Evolutionary conservation across 2,888 invertebrate species (phyloP).

Genomic region (Sphinx pinastri): DNA sequence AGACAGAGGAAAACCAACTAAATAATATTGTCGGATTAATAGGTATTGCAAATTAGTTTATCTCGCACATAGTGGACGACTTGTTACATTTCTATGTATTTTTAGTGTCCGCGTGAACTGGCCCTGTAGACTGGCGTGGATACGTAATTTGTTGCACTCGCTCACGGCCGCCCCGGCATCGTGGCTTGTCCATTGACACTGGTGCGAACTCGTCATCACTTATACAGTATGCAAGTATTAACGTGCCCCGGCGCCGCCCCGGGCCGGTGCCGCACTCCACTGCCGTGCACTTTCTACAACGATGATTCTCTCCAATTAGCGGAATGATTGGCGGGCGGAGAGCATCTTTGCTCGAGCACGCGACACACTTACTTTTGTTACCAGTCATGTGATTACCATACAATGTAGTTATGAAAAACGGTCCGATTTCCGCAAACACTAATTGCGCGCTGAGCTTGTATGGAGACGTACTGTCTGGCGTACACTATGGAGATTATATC

Average conservation of each 20-base stretch:
- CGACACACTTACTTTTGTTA: slow-evolving; percentile 77
- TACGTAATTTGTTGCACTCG: slow-evolving; percentile 71
- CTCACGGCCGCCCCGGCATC: slow-evolving; percentile 36
- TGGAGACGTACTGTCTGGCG: slow-evolving; percentile 11
- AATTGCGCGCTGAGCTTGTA: neutral
- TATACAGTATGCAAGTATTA: slow-evolving; percentile 32
- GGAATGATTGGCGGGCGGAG: slow-evolving; percentile 76
- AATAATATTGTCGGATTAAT: neutral
- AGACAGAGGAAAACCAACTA: too few relatives aligned
- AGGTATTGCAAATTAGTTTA: slow-evolving; percentile 25
- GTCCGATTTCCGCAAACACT: slow-evolving; percentile 37
- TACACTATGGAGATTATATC: neutral
- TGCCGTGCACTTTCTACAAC: slow-evolving; percentile 70
- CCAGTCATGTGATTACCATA: slow-evolving; percentile 48
- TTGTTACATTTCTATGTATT: slow-evolving; percentile 52
- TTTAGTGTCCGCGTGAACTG: slow-evolving; percentile 64
- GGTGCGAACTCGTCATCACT: slow-evolving; percentile 50
- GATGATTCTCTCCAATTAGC: slow-evolving; percentile 83
- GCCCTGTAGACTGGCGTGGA: slow-evolving; percentile 32
- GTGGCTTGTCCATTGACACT: slow-evolving; percentile 70
- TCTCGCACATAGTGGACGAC: slow-evolving; percentile 37
- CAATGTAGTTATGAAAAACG: slow-evolving; percentile 34
- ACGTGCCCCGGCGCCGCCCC: slow-evolving; percentile 35
- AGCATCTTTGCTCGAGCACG: slow-evolving; percentile 70
- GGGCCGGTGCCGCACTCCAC: slow-evolving; percentile 32